Evolutionary conservation across 2,888 invertebrate genomes (phyloP).

Genomic region (Morinoia aosen): DNA sequence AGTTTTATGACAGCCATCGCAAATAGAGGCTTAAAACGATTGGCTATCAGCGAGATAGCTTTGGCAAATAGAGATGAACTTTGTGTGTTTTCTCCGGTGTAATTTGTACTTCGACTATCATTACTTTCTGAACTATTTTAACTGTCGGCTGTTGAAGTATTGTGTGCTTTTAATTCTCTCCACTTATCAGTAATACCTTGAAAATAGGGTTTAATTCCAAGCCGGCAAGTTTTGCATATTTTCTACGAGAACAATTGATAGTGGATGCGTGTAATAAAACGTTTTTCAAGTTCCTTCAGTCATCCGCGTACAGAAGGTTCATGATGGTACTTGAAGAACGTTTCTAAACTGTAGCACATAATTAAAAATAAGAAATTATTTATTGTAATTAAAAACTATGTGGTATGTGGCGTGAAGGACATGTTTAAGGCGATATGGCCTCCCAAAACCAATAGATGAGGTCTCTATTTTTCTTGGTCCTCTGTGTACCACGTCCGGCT

Average conservation of each 20-base stretch:
- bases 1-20: conserved; percentile 12
- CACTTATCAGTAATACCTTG: background rate
- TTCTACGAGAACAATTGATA: too few species aligned
- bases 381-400: too few species aligned
- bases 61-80: background rate
- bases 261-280: too few species aligned
- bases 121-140: background rate
- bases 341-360: too few species aligned
- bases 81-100: background rate
- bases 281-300: too few species aligned
- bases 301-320: too few species aligned
- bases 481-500: background rate
- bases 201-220: too few species aligned
- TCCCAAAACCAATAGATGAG: background rate
- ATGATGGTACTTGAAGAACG: too few species aligned
- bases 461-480: background rate
- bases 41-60: background rate
- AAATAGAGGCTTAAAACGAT: background rate
- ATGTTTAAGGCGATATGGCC: too few species aligned
- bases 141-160: background rate
- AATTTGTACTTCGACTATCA: background rate
- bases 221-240: too few species aligned
- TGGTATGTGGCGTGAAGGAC: too few species aligned
- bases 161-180: background rate
- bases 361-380: too few species aligned